These are phyloP conservation scores for Umimayanthus kanabou DNA, from an alignment of 92 coral and sea anemone species.

Conservation along the genomic window DNA sequence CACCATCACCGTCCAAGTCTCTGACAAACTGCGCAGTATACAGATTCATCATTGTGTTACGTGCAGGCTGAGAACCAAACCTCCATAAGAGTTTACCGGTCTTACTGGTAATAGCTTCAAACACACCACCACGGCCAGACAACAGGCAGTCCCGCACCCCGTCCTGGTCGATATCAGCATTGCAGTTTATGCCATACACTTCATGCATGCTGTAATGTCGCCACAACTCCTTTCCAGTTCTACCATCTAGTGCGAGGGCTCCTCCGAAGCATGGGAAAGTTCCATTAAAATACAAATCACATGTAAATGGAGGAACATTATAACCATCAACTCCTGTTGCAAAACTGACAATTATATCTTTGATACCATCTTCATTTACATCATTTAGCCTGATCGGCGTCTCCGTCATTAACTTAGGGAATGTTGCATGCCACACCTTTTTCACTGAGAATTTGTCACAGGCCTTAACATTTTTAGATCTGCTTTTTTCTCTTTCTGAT, in stretches of 20 bases:
- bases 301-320: constrained; percentile 75
- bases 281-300: constrained; percentile 94
- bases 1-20: constrained; percentile 94
- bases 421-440: constrained; percentile 80
- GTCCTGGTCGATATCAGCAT: constrained; percentile 89
- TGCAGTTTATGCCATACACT: constrained; percentile 89
- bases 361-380: constrained; percentile 86
- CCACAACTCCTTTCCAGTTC: constrained; percentile 89
- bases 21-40: constrained; percentile 93
- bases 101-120: constrained; percentile 83
- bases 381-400: constrained; percentile 95
- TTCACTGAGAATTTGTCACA: constrained; percentile 62
- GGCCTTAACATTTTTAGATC: constrained; percentile 56
- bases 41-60: constrained; percentile 79
- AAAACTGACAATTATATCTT: constrained; percentile 88
- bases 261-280: constrained; percentile 97
- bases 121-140: constrained; percentile 91
- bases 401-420: constrained; percentile 95
- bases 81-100: constrained; percentile 84
- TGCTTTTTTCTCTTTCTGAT: constrained; percentile 28
- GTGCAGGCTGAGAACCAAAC: constrained; percentile 82
- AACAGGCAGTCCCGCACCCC: constrained; percentile 91
- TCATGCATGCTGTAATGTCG: constrained; percentile 97
- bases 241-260: constrained; percentile 84
- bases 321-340: constrained; percentile 96